Conservation (phyloP, 1,140 invertebrate genomes). For the Pollicipes pollicipes region DNA sequence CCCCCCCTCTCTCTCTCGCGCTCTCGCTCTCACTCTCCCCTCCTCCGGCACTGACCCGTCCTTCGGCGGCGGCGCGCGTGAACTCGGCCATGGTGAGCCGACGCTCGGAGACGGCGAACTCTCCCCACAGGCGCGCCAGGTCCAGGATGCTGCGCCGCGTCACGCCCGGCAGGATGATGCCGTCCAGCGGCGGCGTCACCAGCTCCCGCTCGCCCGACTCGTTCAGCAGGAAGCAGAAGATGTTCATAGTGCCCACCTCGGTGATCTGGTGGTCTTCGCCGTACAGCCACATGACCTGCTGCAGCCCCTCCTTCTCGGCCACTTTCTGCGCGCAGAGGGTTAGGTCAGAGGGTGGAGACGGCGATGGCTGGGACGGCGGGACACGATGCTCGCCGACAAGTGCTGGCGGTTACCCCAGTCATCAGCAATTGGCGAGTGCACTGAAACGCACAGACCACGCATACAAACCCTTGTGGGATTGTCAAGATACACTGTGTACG, state of each 20-base stretch:
- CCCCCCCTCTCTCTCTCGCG: neutral
- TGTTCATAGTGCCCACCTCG: constrained; percentile 98
- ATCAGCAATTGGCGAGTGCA: too few relatives aligned
- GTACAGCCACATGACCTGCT: constrained; percentile 95
- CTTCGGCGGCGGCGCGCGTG: constrained; percentile 48
- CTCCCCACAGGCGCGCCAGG: constrained; percentile 62
- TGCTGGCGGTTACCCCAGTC: too few relatives aligned
- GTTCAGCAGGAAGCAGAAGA: constrained; percentile 78
- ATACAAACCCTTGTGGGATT: too few relatives aligned
- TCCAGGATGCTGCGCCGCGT: constrained; percentile 72
- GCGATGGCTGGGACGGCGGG: too few relatives aligned
- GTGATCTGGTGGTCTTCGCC: constrained; percentile 86
- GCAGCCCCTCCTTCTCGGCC: constrained; percentile 59
- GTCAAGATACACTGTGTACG: too few relatives aligned
- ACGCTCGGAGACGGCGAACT: constrained; percentile 68
- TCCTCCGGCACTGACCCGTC: constrained; percentile 47
- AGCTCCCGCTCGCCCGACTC: constrained; percentile 63
- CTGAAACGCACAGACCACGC: too few relatives aligned
- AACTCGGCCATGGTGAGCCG: constrained; percentile 73
- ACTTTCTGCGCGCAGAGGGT: constrained; percentile 33
- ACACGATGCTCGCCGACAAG: too few relatives aligned
- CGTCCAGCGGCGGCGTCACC: constrained; percentile 71
- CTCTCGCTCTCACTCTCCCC: neutral
- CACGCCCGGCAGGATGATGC: constrained; percentile 83
- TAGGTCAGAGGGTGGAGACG: constrained; percentile 8